phyloP scores from a whole-genome alignment of 2,888 invertebrate species.

The Cacoxenus indagator region DNA sequence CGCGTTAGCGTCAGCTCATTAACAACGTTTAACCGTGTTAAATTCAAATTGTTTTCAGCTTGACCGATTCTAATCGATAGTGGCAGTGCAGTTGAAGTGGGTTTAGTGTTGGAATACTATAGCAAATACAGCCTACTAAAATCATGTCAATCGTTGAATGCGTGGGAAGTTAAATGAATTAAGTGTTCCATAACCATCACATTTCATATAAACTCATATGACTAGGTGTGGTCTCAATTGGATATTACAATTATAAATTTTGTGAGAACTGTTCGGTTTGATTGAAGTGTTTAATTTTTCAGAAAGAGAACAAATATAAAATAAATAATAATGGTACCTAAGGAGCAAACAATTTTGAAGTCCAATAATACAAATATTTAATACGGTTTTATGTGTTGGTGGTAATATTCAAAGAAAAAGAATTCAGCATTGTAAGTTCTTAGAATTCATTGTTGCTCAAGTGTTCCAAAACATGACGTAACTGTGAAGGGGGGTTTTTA shows the following conservation, averaged over 20 bases:
- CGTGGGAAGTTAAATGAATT: not conserved
- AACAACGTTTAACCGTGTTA: conserved; percentile 36
- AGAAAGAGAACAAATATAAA: too few relatives aligned
- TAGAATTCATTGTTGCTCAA: too few relatives aligned
- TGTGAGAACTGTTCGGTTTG: too few relatives aligned
- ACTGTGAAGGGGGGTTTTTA: too few relatives aligned
- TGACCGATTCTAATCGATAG: conserved; percentile 27
- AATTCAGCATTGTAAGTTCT: too few relatives aligned
- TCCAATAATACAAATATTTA: too few relatives aligned
- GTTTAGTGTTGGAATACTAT: not conserved
- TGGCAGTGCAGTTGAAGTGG: not conserved
- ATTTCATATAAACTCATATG: conserved; percentile 9
- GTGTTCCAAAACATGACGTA: too few relatives aligned
- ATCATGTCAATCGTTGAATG: not conserved
- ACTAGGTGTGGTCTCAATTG: not conserved
- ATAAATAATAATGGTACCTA: too few relatives aligned
- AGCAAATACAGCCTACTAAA: not conserved
- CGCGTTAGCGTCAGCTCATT: conserved; percentile 15
- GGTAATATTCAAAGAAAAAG: too few relatives aligned
- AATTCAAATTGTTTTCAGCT: conserved; percentile 45
- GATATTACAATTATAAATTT: not conserved
- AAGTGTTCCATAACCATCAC: conserved; percentile 14
- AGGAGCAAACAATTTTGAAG: too few relatives aligned
- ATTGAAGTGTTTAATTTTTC: too few relatives aligned
- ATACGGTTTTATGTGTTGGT: too few relatives aligned